A percentile compares a stretch with the other conserved stretches of the same genome.
Evolutionary conservation across 2,888 invertebrate species (phyloP).

Genomic region (Machimus rusticus): DNA sequence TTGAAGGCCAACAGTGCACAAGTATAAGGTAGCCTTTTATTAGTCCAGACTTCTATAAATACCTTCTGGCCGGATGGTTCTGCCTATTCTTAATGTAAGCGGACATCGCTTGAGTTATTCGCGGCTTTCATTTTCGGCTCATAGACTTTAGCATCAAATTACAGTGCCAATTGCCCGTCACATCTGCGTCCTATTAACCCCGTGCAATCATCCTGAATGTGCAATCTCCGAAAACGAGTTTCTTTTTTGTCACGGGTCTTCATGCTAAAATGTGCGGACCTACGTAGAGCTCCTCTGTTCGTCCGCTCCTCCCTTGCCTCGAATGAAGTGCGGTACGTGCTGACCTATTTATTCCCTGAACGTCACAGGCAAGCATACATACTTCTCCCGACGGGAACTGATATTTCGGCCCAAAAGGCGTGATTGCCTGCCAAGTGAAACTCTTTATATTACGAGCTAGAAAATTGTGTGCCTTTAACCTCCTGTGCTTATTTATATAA

Average conservation of each 20-base stretch:
- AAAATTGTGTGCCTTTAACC: conserved; percentile 32
- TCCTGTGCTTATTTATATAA: conserved; percentile 32
- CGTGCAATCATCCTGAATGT: background rate
- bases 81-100: background rate
- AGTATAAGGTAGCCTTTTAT: too few relatives aligned
- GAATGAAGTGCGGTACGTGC: conserved; percentile 10
- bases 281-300: background rate
- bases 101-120: background rate
- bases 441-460: conserved; percentile 19
- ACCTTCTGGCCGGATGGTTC: background rate
- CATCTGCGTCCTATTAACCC: background rate
- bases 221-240: background rate
- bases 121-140: background rate
- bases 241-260: background rate
- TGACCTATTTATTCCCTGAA: conserved; percentile 20
- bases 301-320: background rate
- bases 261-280: background rate
- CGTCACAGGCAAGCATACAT: background rate
- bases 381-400: conserved; percentile 17
- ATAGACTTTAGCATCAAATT: background rate
- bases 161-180: background rate
- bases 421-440: conserved; percentile 30
- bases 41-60: background rate
- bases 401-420: background rate
- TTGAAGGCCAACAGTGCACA: background rate